Base-by-base conservation (phyloP, 1,140 invertebrate genomes). In the Drosophila biarmipes region DNA sequence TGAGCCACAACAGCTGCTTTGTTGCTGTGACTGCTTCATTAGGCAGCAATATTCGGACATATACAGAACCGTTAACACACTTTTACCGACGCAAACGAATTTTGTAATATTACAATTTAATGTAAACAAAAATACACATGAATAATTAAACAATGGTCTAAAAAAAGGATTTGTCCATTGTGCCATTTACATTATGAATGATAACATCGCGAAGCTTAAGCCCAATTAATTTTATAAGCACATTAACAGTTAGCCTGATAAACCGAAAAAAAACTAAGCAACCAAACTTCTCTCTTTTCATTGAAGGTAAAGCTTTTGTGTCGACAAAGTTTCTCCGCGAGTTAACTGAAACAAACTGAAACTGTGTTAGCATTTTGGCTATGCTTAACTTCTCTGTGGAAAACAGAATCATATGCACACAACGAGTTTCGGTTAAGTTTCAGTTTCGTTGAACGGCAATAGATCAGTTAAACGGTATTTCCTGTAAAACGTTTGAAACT, bases 81-180 rank as follows among this genome's bases (percentile, higher is more conserved):
- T 86, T 86, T 86, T 78, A 87, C 82, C 78, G 75, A 74, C 68
- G 78, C 78, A 75, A 78, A 86, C 72, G 69, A 72, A 81, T 81
- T 86, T 86, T 81, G 81, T 77, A 75, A 75, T 59, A 67, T 31
- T 10, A 35, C n/a, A 43, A 34, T 66, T 53, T 52, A 38, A 71
- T 74, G 52, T 57, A n/a, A 53, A 53, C 35, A 52, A 78, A 63
- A 71, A 74, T 56, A 68, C 61, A 81, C 62, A 55, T 21, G 14
- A 42, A 17, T 24, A 34, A 40, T 11, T 15, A 42, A 29, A 27
- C n/a, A 45, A 37, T 21, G 42, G 1, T 17, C 14, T 31, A 14
- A 19, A 21, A 27, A 55, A 57, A n/a, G 45, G 35, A 29, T 29
- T 8, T 57, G 19, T 7, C 27, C 27, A 29, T n/a, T n/a, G n/a